Conservation (phyloP, 1,140 invertebrate species). For the Anadara kagoshimensis region DNA sequence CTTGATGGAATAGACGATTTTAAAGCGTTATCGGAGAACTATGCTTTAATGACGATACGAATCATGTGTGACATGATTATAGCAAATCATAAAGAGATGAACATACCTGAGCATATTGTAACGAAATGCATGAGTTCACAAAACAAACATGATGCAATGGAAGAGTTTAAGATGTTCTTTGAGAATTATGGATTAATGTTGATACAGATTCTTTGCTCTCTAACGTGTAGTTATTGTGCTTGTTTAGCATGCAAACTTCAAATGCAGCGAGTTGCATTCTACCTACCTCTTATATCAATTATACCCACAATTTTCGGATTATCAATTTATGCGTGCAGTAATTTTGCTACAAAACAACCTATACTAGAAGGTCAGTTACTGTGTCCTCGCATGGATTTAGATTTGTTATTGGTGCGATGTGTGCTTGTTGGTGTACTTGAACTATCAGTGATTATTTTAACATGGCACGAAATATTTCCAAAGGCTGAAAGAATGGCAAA, state of each 20-base stretch:
- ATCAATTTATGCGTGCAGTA: background rate
- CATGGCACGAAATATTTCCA: conserved; percentile 96
- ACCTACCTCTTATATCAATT: conserved; percentile 52
- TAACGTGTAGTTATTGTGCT: conserved; percentile 54
- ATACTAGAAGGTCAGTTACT: background rate
- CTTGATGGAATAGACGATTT: no score
- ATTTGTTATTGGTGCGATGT: background rate
- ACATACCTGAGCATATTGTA: no score
- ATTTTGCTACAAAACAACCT: background rate
- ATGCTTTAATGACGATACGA: no score
- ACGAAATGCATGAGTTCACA: no score
- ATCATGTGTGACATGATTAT: no score
- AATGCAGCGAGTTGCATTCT: conserved; percentile 60
- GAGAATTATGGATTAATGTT: conserved; percentile 42
- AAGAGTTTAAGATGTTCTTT: no score
- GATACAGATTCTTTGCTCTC: conserved; percentile 36
- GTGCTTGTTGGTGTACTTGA: conserved; percentile 1
- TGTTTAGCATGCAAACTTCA: conserved; percentile 63
- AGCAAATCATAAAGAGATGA: no score
- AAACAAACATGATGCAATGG: no score
- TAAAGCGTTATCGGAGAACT: no score
- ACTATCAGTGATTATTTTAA: conserved; percentile 86
- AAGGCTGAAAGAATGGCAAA: conserved; percentile 96
- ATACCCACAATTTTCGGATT: conserved; percentile 43
- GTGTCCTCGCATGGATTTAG: background rate